Base-by-base conservation (phyloP, 2,797 vertebrate species). In the Coracias cyanogaster region DNA sequence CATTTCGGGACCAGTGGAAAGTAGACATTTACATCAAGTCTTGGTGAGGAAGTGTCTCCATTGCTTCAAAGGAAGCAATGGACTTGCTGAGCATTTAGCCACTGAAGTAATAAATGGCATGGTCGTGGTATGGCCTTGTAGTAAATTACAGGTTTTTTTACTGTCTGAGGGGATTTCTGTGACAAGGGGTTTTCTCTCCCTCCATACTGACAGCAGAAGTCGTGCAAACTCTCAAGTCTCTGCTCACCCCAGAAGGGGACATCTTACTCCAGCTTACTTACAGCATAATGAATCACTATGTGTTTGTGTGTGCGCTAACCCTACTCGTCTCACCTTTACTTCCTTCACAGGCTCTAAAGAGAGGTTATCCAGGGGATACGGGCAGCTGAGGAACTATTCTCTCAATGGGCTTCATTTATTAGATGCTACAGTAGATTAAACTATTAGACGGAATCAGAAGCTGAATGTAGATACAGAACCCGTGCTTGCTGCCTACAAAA, bases 271-370 rank as follows among this genome's bases (percentile, higher is more conserved):
- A 82, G 66, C 18, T 84, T 89, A 82, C 65, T 88, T 65, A 55
- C 21, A 39, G 57, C 80, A 43, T 49, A 73, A 89, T 92, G 85
- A 92, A 82, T 69, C 25, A 35, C 66, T 79, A 2, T 21, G 17
- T 78, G 51, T 90, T 80, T 78, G 64, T 61, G 57, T 81, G 80
- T 48, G 58, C 76, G 55, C 54, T 58, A 58, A 37, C 37, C 46
- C 55, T 60, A 41, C 85, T 92, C 90, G 93, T 51, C 77, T 94
- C 66, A 22, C 48, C 0, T 4, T 46, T 72, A 37, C 62, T 84
- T 97, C 83, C 85, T 84, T 61, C 62, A 25, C 25, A 67, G 60
- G n/a, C 80, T 91, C 82, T 89, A 84, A 43, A 78, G 49, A 12
- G 22, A 39, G 70, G 71, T 92, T 93, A 84, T 76, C 77, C 67